These are phyloP conservation scores for Cavia porcellus DNA, from an alignment of 2,113 vertebrate species.

Conservation along the genomic window DNA sequence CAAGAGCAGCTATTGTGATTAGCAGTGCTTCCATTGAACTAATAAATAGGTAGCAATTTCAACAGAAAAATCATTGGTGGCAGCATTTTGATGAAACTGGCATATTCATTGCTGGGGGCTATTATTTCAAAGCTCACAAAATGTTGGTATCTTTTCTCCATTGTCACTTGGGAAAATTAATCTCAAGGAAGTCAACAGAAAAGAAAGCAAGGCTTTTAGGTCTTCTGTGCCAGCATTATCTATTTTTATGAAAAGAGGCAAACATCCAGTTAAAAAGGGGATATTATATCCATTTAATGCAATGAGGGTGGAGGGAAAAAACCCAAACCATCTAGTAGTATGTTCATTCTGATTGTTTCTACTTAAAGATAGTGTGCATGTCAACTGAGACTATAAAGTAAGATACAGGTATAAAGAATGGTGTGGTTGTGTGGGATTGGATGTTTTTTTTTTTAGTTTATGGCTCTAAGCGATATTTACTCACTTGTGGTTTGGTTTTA, in stretches of 20 bases:
- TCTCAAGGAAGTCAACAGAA: background rate
- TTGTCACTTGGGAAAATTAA: slow-evolving; percentile 14
- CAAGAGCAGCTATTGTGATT: background rate
- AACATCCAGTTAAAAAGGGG: background rate
- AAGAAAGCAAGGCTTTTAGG: background rate
- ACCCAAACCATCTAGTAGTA: background rate
- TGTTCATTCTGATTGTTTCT: background rate
- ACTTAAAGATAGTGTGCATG: background rate
- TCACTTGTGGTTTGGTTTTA: slow-evolving; percentile 77
- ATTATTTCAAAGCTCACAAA: slow-evolving; percentile 13
- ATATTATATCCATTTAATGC: background rate
- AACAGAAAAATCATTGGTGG: background rate
- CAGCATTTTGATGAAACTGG: slow-evolving; percentile 1
- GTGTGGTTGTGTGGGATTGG: background rate
- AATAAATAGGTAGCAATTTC: slow-evolving; percentile 1
- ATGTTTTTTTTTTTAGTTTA: background rate
- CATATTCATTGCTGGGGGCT: background rate
- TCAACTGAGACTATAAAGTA: background rate
- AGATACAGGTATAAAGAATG: background rate
- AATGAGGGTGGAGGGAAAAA: background rate
- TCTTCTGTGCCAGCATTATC: background rate
- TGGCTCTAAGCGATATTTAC: background rate
- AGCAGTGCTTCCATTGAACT: background rate
- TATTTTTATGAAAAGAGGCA: slow-evolving; percentile 23
- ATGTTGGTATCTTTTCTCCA: slow-evolving; percentile 3